A percentile compares a stretch with the other conserved stretches of the same genome.
phyloP scores from a whole-genome alignment of 1,140 invertebrate species.

The Pachypeltis micranthus region DNA sequence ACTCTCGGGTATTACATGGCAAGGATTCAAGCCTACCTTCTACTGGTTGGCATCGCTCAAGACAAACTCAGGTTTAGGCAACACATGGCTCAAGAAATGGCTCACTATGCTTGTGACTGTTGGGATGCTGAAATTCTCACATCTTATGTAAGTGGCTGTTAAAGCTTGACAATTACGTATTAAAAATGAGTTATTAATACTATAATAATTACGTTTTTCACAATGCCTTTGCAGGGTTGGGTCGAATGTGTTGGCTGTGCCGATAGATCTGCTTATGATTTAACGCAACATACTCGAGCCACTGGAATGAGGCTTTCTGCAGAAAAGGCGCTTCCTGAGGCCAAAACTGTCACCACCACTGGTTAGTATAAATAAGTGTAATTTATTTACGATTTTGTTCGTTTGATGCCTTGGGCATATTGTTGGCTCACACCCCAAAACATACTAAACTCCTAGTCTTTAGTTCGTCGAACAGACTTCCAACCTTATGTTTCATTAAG shows the following conservation, averaged over 20 bases:
- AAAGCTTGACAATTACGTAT: too few species aligned
- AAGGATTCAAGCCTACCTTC: constrained; percentile 80
- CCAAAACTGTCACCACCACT: constrained; percentile 61
- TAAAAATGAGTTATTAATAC: too few species aligned
- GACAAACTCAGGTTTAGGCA: constrained; percentile 87
- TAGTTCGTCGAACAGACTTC: too few species aligned
- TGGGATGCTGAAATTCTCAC: constrained; percentile 97
- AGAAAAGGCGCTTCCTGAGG: constrained; percentile 75
- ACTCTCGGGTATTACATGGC: constrained; percentile 97
- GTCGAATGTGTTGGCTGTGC: constrained; percentile 99
- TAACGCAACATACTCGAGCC: constrained; percentile 85
- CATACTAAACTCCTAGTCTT: too few species aligned
- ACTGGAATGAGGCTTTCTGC: constrained; percentile 83
- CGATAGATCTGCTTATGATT: constrained; percentile 94
- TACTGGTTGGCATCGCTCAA: constrained; percentile 77
- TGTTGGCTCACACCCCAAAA: background rate
- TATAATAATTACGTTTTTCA: constrained; percentile 21
- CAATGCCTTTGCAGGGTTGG: constrained; percentile 62
- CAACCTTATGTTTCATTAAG: too few species aligned
- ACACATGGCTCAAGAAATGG: constrained; percentile 99
- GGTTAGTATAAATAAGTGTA: too few species aligned
- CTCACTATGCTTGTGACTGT: constrained; percentile 99
- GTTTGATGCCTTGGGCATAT: background rate
- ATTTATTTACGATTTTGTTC: too few species aligned
- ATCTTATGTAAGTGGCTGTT: constrained; percentile 55